A percentile compares a stretch with the other conserved stretches of the same genome.
Evolutionary conservation across 2,113 vertebrate species (phyloP).

Genomic region (Sprattus sprattus): DNA sequence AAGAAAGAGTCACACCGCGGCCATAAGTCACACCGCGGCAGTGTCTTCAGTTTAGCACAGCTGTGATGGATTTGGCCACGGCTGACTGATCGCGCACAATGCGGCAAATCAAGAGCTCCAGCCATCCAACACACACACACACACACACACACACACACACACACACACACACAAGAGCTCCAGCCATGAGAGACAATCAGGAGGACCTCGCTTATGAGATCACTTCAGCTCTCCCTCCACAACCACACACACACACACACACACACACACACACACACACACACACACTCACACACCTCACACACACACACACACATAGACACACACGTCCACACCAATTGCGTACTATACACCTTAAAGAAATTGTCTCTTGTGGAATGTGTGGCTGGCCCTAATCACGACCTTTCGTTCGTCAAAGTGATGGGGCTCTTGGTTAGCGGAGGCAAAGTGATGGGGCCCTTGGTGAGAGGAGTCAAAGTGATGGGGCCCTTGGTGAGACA

Average conservation of each 20-base stretch:
- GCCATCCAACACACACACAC: too few species aligned
- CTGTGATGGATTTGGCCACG: conserved; percentile 46
- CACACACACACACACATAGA: background rate
- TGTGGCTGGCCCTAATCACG: background rate
- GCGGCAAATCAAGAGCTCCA: conserved; percentile 29
- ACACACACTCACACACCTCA: background rate
- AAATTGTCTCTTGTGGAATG: background rate
- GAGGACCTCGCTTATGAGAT: conserved; percentile 42
- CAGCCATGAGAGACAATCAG: conserved; percentile 47
- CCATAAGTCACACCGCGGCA: conserved; percentile 5
- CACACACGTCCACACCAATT: background rate
- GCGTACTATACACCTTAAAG: background rate
- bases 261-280: background rate
- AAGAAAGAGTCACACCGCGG: background rate
- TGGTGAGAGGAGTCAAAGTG: background rate
- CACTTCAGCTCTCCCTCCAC: background rate
- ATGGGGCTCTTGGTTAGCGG: background rate
- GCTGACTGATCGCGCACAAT: conserved; percentile 37
- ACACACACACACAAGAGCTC: too few species aligned
- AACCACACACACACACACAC: background rate
- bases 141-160: too few species aligned
- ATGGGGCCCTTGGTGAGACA: background rate
- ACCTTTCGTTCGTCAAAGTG: background rate
- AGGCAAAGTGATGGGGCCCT: background rate
- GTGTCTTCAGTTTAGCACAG: conserved; percentile 36